phyloP scores from a whole-genome alignment of 2,888 invertebrate genomes.

The Amblyteles armatorius region DNA sequence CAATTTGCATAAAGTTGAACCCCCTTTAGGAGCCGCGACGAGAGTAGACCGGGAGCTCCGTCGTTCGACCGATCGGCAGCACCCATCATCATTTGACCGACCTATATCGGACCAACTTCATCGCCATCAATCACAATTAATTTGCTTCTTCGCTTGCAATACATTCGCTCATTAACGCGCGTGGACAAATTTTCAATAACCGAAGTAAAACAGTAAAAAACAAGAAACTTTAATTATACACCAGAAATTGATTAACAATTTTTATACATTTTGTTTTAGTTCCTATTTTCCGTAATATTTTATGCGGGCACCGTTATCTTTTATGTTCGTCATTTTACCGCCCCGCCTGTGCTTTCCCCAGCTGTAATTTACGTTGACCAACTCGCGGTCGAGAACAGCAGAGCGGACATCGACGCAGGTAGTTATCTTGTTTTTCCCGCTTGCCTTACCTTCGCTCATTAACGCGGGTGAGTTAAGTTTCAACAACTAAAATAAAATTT shows the following conservation, averaged over 20 bases:
- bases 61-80: slow-evolving; percentile 37
- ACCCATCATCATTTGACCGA: slow-evolving; percentile 8
- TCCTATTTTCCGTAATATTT: background rate
- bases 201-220: background rate
- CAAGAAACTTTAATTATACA: slow-evolving; percentile 42
- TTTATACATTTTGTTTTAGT: background rate
- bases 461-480: background rate
- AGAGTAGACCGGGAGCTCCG: slow-evolving; percentile 31
- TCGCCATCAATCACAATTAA: slow-evolving; percentile 64
- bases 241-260: background rate
- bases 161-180: background rate
- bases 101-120: slow-evolving; percentile 41
- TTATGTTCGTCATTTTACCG: background rate
- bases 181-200: background rate
- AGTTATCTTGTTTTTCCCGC: no score
- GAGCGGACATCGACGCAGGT: background rate
- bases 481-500: background rate
- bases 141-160: slow-evolving; percentile 33
- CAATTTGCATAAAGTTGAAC: slow-evolving; percentile 66
- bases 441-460: no score
- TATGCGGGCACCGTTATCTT: background rate
- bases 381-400: background rate
- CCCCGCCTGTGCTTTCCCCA: background rate
- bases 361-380: slow-evolving; percentile 6
- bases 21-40: slow-evolving; percentile 45